A percentile compares a stretch with the other conserved stretches of the same genome.
Evolutionary conservation across 2,113 vertebrate species (phyloP).

Genomic region (Trochalopteron elliotii): DNA sequence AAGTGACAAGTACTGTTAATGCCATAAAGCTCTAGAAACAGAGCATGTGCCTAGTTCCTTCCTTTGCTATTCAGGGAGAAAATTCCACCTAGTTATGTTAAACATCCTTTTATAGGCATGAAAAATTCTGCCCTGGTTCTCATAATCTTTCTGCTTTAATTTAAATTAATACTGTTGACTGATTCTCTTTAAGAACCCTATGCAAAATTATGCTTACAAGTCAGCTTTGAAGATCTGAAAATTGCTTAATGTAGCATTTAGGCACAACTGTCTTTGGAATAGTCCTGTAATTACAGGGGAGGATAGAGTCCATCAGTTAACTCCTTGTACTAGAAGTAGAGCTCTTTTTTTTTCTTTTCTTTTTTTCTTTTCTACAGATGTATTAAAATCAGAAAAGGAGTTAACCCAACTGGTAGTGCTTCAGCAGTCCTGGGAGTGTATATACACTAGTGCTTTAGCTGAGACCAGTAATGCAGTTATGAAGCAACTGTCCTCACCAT

Average conservation of each 20-base stretch:
- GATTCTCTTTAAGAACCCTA: not conserved
- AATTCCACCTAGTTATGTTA: not conserved
- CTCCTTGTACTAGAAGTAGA: not conserved
- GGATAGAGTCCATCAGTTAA: not conserved
- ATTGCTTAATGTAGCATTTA: slow-evolving; percentile 33
- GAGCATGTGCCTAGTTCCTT: not conserved
- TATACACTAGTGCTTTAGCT: not conserved
- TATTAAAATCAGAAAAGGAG: not conserved
- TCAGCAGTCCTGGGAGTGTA: not conserved
- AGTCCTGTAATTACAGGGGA: slow-evolving; percentile 12
- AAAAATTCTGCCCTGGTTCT: not conserved
- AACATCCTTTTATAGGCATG: not conserved
- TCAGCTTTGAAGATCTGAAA: slow-evolving; percentile 17
- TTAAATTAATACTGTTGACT: slow-evolving; percentile 24
- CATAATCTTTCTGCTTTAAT: slow-evolving; percentile 5
- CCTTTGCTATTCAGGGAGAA: not conserved
- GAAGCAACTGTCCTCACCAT: not conserved
- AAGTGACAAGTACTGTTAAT: not conserved
- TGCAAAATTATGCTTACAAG: not conserved
- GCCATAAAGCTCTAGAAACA: not conserved
- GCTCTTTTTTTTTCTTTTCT: not conserved
- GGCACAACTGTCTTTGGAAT: not conserved
- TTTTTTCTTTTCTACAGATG: not conserved
- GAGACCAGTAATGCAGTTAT: not conserved
- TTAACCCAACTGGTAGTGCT: not conserved